Conservation (phyloP, 2,113 vertebrate species). For the Murina feae region DNA sequence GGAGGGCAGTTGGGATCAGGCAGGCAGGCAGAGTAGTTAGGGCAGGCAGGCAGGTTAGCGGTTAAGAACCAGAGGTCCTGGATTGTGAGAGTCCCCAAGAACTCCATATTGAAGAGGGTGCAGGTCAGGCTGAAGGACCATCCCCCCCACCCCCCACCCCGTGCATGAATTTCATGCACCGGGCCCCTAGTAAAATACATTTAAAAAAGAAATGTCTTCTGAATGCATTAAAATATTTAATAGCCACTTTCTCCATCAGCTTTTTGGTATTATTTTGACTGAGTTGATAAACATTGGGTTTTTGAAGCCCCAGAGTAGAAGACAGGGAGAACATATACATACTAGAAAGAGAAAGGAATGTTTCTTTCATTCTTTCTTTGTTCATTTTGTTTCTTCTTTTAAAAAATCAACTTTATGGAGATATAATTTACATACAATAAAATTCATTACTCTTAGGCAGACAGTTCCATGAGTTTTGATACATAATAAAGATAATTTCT, state of each 20-base stretch:
- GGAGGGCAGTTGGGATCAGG: too few species aligned
- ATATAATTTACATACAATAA: not conserved
- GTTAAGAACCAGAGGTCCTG: too few species aligned
- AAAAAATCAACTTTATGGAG: not conserved
- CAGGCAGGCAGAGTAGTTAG: too few species aligned
- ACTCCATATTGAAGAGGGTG: too few species aligned
- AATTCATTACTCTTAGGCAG: not conserved
- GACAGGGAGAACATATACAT: not conserved
- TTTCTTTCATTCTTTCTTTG: not conserved
- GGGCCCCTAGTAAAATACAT: too few species aligned
- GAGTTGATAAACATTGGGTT: not conserved
- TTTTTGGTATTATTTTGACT: not conserved
- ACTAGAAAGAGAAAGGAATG: not conserved
- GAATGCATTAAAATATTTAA: not conserved
- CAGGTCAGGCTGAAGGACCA: too few species aligned
- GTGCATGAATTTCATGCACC: too few species aligned
- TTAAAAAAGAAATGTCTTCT: not conserved
- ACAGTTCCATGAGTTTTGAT: not conserved
- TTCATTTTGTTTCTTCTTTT: slow-evolving; percentile 12
- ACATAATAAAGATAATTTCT: not conserved
- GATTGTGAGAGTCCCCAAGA: too few species aligned
- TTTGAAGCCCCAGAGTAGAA: not conserved
- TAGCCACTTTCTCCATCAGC: not conserved
- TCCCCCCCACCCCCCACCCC: too few species aligned
- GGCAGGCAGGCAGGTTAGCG: too few species aligned